These are phyloP conservation scores for Cichlasoma orientale DNA, from an alignment of 2,797 vertebrate genomes.

Conservation along the genomic window DNA sequence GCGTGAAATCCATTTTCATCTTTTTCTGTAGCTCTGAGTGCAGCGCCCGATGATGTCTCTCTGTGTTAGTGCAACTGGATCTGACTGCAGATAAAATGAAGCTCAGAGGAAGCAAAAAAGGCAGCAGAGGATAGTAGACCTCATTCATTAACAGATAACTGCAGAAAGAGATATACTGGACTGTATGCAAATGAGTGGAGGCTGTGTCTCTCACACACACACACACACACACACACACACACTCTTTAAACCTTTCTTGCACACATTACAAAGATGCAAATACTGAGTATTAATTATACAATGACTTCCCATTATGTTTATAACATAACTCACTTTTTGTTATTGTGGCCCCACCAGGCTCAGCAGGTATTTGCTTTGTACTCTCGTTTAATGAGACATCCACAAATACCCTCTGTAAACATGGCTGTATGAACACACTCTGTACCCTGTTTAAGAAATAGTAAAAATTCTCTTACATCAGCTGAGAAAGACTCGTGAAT, in stretches of 20 bases:
- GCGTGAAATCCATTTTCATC: slow-evolving; percentile 64
- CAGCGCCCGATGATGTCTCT: slow-evolving; percentile 41
- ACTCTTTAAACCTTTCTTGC: background rate
- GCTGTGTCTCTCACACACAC: background rate
- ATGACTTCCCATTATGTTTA: background rate
- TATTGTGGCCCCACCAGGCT: background rate
- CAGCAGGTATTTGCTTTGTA: background rate
- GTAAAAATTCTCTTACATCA: background rate
- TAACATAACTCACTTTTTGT: background rate
- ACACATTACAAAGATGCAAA: background rate
- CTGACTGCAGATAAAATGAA: slow-evolving; percentile 56
- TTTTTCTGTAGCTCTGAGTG: slow-evolving; percentile 45
- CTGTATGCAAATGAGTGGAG: slow-evolving; percentile 8
- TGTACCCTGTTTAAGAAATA: background rate
- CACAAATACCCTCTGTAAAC: background rate
- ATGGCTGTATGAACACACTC: background rate
- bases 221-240: background rate
- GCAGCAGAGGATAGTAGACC: slow-evolving; percentile 10
- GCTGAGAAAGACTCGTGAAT: background rate
- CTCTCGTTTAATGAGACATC: background rate
- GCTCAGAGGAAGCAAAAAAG: slow-evolving; percentile 16
- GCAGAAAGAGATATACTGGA: background rate
- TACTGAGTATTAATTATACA: background rate
- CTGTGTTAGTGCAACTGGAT: slow-evolving; percentile 41
- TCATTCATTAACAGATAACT: slow-evolving; percentile 34